Evolutionary conservation across 2,888 invertebrate genomes (phyloP).

Genomic region (Thysanoteuthis rhombus): DNA sequence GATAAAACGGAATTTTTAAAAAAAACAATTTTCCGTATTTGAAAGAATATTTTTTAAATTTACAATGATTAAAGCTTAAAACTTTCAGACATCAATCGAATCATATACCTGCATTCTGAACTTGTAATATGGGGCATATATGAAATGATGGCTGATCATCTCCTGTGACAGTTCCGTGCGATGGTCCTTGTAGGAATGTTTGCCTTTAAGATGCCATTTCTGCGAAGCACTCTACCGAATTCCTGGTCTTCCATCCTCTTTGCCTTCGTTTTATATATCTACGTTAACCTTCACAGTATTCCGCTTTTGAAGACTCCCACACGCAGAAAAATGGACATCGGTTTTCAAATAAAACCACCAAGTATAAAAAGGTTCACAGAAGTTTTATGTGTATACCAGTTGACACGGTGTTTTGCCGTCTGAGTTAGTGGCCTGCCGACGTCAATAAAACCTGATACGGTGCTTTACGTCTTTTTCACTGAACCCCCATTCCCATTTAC

Average conservation of each 20-base stretch:
- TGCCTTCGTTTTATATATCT: background rate
- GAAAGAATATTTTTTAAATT: too few relatives aligned
- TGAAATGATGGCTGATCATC: background rate
- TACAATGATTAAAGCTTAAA: too few relatives aligned
- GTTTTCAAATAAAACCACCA: background rate
- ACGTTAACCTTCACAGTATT: background rate
- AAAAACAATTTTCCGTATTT: too few relatives aligned
- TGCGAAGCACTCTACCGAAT: background rate
- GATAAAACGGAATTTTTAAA: too few relatives aligned
- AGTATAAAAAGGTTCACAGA: background rate
- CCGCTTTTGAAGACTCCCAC: background rate
- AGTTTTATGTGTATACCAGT: background rate
- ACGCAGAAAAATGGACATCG: background rate
- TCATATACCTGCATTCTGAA: background rate
- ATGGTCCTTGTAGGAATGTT: background rate
- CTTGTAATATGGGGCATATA: background rate
- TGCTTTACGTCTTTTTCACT: background rate
- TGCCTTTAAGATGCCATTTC: background rate
- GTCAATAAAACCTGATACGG: background rate
- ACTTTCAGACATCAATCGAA: too few relatives aligned
- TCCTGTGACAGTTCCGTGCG: background rate
- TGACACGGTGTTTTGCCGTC: background rate
- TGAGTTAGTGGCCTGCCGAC: background rate
- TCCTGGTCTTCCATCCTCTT: background rate
- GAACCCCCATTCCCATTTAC: background rate